These are phyloP conservation scores for Burhinus bistriatus DNA, from an alignment of 2,113 vertebrate genomes.

Conservation along the genomic window DNA sequence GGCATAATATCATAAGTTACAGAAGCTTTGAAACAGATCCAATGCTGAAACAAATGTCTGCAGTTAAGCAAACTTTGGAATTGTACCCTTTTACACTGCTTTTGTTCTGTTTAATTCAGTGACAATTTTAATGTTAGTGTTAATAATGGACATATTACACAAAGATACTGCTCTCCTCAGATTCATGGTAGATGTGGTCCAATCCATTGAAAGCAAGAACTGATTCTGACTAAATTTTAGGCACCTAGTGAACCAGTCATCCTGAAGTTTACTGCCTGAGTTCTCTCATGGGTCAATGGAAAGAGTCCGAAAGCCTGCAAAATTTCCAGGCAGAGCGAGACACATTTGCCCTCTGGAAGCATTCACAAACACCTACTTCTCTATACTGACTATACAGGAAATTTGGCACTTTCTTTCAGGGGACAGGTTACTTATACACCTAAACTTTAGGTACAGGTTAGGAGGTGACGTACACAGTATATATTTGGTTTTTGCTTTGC, in stretches of 20 bases:
- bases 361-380: conserved; percentile 20
- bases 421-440: not conserved
- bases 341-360: conserved; percentile 25
- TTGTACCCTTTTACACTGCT: not conserved
- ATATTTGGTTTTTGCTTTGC: not conserved
- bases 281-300: not conserved
- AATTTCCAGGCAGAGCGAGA: conserved; percentile 4
- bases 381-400: not conserved
- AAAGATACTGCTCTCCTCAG: not conserved
- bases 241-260: not conserved
- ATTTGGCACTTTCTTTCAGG: not conserved
- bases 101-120: conserved; percentile 11
- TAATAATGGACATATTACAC: not conserved
- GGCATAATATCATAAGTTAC: not conserved
- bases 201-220: not conserved
- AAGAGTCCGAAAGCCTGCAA: not conserved
- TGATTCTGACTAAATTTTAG: not conserved
- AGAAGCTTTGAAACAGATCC: conserved; percentile 18
- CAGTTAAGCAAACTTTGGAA: conserved; percentile 8
- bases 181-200: not conserved
- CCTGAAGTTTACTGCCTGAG: not conserved
- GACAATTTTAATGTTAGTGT: not conserved
- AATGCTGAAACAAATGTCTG: conserved; percentile 3
- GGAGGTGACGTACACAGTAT: not conserved
- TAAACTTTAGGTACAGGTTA: not conserved